A percentile compares a stretch with the other conserved stretches of the same genome.
phyloP scores from a whole-genome alignment of 2,797 vertebrate genomes.

The Hybognathus amarus region DNA sequence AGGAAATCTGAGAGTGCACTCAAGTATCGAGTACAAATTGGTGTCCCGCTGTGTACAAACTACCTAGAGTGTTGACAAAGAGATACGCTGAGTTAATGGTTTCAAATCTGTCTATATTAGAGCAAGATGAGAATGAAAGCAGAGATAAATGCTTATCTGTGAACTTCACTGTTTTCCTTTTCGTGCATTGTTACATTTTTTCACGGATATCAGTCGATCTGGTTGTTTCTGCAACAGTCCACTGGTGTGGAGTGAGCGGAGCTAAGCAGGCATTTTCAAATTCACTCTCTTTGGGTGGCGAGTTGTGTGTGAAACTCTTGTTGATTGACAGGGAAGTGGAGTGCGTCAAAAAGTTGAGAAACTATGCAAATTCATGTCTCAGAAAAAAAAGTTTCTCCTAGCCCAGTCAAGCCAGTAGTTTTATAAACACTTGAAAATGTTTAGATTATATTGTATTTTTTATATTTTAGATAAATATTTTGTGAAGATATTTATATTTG shows the following conservation, averaged over 20 bases:
- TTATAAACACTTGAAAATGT: background rate
- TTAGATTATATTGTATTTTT: background rate
- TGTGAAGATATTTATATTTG: background rate
- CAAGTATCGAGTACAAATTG: constrained; percentile 13
- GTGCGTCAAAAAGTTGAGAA: background rate
- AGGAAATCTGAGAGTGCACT: constrained; percentile 30
- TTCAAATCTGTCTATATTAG: constrained; percentile 22
- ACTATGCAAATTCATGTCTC: background rate
- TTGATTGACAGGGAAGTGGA: background rate
- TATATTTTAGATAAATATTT: background rate
- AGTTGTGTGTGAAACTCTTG: background rate
- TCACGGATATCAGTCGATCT: background rate
- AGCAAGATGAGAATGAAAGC: background rate
- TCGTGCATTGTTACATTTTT: background rate
- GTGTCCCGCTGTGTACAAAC: constrained; percentile 23
- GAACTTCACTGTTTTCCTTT: background rate
- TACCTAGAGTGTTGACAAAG: constrained; percentile 37
- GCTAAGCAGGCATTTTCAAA: background rate
- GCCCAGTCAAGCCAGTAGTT: background rate
- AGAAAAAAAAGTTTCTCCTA: background rate
- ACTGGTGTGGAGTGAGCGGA: background rate
- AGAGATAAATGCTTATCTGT: background rate
- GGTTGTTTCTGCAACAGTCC: background rate
- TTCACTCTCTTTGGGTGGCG: background rate
- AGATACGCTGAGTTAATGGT: constrained; percentile 11